Base-by-base conservation (phyloP, 2,888 invertebrate species). In the Lithodes maja region DNA sequence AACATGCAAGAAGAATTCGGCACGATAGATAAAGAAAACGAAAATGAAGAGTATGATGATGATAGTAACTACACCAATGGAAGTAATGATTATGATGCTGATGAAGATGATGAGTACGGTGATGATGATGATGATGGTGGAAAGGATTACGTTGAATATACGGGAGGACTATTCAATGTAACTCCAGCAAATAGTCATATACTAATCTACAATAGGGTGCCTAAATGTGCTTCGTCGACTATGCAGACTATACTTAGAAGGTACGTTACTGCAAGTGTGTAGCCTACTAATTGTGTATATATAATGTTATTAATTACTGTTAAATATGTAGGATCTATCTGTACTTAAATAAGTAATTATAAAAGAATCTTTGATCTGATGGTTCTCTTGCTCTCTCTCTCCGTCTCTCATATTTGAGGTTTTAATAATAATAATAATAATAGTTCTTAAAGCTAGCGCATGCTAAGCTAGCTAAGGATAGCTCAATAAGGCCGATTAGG, bases 161-260 rank as follows among this genome's bases (percentile, higher is more conserved):
- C 12, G 49, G 83, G n/a, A 49, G 9, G 2, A 49, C 50, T 12
- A 49, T 5, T 7, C 1, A 49, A 50, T 15, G 69, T 33, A 12
- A 54, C 52, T 53, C 15, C 52, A 53, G 69, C 61, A 5, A 75
- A 69, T 12, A 55, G 82, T 7, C n/a, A 49, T 1, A 3, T 89
- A 1, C 12, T 89, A 17, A 53, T 89, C 49, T 89, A 89, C 69
- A 89, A 89, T 12, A 17, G 89, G n/a, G 75, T 89, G 49, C 89
- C 89, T 2, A 89, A 89, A 50, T 89, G 89, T 50, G 89, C 85
- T 7, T 89, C 89, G 9, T 83, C 89, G 0, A 89, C 85, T 1
- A 85, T 85, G 83, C 89, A 89, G 33, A 85, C 89, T 1, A 75
- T 89, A 1, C 77, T 89, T 33, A 81, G 89, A 77, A 82, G 85